Base-by-base conservation (phyloP, 1,140 invertebrate genomes). In the Asobara japonica region DNA sequence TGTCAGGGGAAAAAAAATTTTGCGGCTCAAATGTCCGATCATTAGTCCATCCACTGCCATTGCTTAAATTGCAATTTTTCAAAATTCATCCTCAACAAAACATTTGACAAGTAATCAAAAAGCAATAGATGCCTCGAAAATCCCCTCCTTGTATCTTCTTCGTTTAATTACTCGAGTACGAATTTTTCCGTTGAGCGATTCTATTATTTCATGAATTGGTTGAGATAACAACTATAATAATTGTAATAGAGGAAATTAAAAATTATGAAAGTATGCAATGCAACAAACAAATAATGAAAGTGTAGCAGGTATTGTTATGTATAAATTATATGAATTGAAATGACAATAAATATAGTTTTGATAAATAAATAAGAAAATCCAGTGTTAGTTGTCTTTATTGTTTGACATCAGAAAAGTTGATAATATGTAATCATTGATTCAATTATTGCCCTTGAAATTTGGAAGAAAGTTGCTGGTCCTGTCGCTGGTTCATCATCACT, bases 331-430 rank as follows among this genome's bases (percentile, higher is more conserved):
- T 77, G 79, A 85, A 81, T 81, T 78, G 72, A 84, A 86, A 84
- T 82, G 82, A 86, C 84, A 86, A 86, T 86, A 86, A 86, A 86
- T 86, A 83, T 86, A 86, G 84, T 86, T 86, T 86, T 86, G 82
- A 74, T 86, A 85, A 80, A 74, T 80, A 80, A 61, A 18, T 48
- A 31, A 29, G 22, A 27, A 41, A 66, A 56, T 56, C 13, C 4
- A 56, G 5, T 11, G 5, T 56, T 56, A 25, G 18, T 25, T 6
- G 31, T 36, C 5, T 36, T 36, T 51, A 51, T 10, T 3, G 11
- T 65, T 65, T 38, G 16, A 22, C n/a, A 29, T 66, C 25, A 45
- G n/a, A 33, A 45, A 5, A 20, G 31, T 41, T 25, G 13, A 45
- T 41, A 66, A 33, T 20, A 27, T 10, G 33, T 31, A 8, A 31